Base-by-base conservation (phyloP, 2,888 invertebrate species). In the Volucella inanis region DNA sequence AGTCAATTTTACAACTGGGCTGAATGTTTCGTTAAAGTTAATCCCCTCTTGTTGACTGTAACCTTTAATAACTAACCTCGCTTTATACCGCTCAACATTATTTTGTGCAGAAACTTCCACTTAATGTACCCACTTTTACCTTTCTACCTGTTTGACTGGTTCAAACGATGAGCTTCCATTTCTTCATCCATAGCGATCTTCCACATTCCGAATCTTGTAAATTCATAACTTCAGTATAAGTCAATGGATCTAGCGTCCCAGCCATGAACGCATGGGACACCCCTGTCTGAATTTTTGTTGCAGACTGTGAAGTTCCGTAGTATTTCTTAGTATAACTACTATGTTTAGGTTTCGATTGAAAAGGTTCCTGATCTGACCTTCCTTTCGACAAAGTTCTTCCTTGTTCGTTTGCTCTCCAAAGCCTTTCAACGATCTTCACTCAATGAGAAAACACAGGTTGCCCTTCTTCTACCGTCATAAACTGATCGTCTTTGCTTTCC, bases 11-110 rank as follows among this genome's bases (percentile, higher is more conserved):
- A 87, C 88, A 0, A 90, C 89, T 14, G 89, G 89, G 55, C 89
- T 88, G 72, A 89, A 90, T 0, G 89, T 88, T 65, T 90, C 88
- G 31, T 88, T 74, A 75, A 89, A 90, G 80, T 89, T 88, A 39
- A 87, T 71, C 8, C 88, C 89, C 49, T 71, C 82, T 77, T 88
- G 71, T 71, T 90, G 89, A 3, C 75, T 77, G 72, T 87, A 90
- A 49, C 89, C 89, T 47, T 87, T 61, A 11, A 87, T 89, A 9
- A 89, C 89, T 12, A 90, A 70, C 15, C 89, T 70, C 8, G 89
- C 89, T 71, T 89, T 89, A 50, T 84, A 88, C 39, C 85, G 0
- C n/a, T 39, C 18, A 38, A 55, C 38, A 10, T 3, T 15, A 22
- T 38, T 55, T 14, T 57, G 31, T 14, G 57, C 1, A 57, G 57